Evolutionary conservation across 1,140 invertebrate species (phyloP).

Genomic region (Rhyzopertha dominica): DNA sequence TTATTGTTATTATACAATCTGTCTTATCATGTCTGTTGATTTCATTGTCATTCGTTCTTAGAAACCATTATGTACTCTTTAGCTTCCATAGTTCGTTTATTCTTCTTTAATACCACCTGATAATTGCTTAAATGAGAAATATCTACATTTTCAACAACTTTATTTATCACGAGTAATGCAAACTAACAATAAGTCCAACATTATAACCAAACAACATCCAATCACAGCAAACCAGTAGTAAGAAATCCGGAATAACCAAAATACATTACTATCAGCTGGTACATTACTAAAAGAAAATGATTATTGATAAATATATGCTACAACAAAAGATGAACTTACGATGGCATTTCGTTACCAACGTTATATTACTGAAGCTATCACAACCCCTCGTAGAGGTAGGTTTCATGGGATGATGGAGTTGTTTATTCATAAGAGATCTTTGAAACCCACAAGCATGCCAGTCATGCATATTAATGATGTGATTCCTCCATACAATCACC

Average conservation of each 20-base stretch:
- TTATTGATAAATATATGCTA: too few species aligned
- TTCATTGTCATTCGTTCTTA: too few species aligned
- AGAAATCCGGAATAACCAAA: neutral
- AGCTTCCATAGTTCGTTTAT: too few species aligned
- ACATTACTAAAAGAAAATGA: too few species aligned
- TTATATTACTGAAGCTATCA: neutral
- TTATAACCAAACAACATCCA: neutral
- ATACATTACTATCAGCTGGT: neutral
- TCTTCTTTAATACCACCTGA: too few species aligned
- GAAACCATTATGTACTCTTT: too few species aligned
- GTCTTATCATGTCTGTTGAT: too few species aligned
- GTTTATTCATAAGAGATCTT: slow-evolving; percentile 7
- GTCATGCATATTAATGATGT: slow-evolving; percentile 7
- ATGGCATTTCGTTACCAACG: neutral
- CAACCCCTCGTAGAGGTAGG: slow-evolving; percentile 2
- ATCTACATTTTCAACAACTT: too few species aligned
- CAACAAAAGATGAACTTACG: neutral
- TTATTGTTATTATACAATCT: too few species aligned
- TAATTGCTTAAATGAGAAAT: too few species aligned
- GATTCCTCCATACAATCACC: slow-evolving; percentile 15
- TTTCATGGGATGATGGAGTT: neutral
- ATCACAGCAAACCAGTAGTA: slow-evolving; percentile 9
- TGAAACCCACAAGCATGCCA: slow-evolving; percentile 13
- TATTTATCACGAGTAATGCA: too few species aligned
- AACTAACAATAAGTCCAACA: neutral